phyloP scores from a whole-genome alignment of 1,140 invertebrate species.

The Scaptomyza montana region DNA sequence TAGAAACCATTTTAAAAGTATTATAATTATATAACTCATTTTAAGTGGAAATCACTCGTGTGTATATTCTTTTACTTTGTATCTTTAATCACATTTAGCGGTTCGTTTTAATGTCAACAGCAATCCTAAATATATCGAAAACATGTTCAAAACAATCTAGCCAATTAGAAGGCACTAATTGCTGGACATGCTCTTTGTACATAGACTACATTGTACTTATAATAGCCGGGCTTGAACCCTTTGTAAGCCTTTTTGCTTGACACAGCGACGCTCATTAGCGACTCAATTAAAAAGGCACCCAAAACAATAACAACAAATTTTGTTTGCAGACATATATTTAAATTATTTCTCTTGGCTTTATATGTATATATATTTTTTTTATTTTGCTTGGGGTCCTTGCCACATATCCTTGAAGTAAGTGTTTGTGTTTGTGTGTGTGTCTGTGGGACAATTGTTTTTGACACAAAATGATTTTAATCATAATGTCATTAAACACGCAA shows the following conservation, averaged over 20 bases:
- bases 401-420: conserved; percentile 9
- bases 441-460: conserved; percentile 75
- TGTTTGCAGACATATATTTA: conserved; percentile 19
- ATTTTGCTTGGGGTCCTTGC: conserved; percentile 19
- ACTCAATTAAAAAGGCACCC: conserved; percentile 49
- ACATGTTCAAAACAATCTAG: conserved; percentile 39
- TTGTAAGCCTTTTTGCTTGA: conserved; percentile 40
- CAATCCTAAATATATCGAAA: background rate
- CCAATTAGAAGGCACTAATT: conserved; percentile 41
- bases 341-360: background rate
- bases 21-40: too few species aligned
- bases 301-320: conserved; percentile 45
- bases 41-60: too few species aligned
- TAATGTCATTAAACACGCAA: conserved; percentile 81
- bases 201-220: background rate
- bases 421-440: conserved; percentile 32
- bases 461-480: conserved; percentile 81
- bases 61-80: background rate
- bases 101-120: background rate
- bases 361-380: background rate
- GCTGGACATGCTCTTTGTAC: conserved; percentile 11
- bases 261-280: conserved; percentile 53
- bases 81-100: background rate
- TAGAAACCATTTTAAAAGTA: too few species aligned
- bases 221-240: conserved; percentile 8